Evolutionary conservation across 2,888 invertebrate genomes (phyloP).

Genomic region (Metalampra italica): DNA sequence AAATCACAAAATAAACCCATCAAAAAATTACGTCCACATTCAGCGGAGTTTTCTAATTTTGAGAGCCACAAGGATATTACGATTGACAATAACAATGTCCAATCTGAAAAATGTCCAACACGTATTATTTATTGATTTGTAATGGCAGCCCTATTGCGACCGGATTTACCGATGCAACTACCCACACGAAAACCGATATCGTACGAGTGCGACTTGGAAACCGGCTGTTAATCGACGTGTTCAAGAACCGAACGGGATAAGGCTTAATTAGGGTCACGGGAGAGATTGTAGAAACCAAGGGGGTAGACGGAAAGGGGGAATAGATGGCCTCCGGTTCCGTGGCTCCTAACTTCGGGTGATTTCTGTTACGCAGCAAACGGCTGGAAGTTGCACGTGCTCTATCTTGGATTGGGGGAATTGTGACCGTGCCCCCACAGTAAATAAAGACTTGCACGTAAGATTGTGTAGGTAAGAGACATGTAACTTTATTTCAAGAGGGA

Average conservation of each 20-base stretch:
- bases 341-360: conserved; percentile 44
- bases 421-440: not conserved
- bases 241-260: not conserved
- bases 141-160: not conserved
- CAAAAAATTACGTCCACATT: too few species aligned
- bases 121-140: too few species aligned
- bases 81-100: too few species aligned
- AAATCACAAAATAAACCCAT: too few species aligned
- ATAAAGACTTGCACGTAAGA: not conserved
- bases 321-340: conserved; percentile 41
- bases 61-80: too few species aligned
- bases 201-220: not conserved
- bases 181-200: conserved; percentile 5
- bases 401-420: conserved; percentile 25
- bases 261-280: not conserved
- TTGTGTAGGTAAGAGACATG: not conserved
- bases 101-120: too few species aligned
- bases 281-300: not conserved
- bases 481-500: too few species aligned
- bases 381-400: conserved; percentile 33
- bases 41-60: too few species aligned
- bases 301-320: conserved; percentile 21
- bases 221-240: conserved; percentile 2
- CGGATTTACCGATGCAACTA: not conserved
- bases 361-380: conserved; percentile 47